A percentile compares a stretch with the other conserved stretches of the same genome.
These are phyloP conservation scores for Pimpla rufipes DNA, from an alignment of 2,888 invertebrate species.

Conservation along the genomic window DNA sequence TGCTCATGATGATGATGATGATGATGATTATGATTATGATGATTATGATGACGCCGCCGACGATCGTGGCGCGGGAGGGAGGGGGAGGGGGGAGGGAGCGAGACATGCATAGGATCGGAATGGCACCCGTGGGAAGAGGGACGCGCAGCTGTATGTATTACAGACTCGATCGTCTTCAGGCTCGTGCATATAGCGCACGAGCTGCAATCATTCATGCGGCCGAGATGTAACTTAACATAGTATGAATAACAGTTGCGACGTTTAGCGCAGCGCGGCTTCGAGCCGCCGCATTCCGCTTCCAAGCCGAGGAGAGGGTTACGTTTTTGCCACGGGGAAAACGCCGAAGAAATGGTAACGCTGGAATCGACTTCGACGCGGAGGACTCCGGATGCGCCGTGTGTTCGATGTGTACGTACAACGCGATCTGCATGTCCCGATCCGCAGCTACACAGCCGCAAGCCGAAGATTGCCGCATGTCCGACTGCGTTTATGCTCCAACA, in stretches of 20 bases:
- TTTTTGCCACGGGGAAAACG: constrained; percentile 10
- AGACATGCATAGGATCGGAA: constrained; percentile 17
- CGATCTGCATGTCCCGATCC: constrained; percentile 14
- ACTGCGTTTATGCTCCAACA: constrained; percentile 63
- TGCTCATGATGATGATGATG: constrained; percentile 26
- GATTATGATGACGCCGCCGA: constrained; percentile 42
- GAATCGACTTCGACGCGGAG: not conserved
- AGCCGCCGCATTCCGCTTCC: not conserved
- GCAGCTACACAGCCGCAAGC: constrained; percentile 42
- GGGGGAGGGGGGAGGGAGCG: not conserved
- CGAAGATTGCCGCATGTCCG: constrained; percentile 1
- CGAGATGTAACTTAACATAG: not conserved
- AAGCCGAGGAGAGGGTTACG: not conserved
- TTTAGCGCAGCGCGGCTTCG: not conserved
- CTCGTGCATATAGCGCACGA: not conserved
- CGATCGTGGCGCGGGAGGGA: constrained; percentile 47
- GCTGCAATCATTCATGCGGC: not conserved
- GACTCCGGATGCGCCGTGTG: not conserved
- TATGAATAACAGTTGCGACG: not conserved
- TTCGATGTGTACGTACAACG: not conserved
- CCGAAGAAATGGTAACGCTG: not conserved
- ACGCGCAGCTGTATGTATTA: constrained; percentile 37
- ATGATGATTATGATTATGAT: constrained; percentile 49
- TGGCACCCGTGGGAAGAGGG: constrained; percentile 60
- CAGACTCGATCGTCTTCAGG: constrained; percentile 3